Evolutionary conservation across 2,888 invertebrate species (phyloP).

Genomic region (Lithophane leautieri): DNA sequence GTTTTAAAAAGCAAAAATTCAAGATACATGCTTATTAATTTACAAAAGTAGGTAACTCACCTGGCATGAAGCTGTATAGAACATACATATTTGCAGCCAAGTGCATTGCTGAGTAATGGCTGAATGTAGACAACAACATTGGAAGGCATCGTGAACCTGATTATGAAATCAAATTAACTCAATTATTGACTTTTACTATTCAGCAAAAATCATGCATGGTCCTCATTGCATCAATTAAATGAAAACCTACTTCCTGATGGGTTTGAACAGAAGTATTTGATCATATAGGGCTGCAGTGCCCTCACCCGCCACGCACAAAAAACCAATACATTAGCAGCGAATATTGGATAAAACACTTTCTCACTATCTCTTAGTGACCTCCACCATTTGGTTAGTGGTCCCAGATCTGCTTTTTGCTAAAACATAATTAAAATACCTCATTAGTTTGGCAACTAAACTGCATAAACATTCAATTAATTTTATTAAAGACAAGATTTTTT

Average conservation of each 20-base stretch:
- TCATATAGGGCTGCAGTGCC: constrained; percentile 93
- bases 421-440: constrained; percentile 9
- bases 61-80: constrained; percentile 95
- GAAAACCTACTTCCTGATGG: constrained; percentile 93
- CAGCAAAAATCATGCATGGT: background rate
- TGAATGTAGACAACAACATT: constrained; percentile 98
- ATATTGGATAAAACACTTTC: constrained; percentile 95
- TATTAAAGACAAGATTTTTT: background rate
- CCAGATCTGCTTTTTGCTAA: constrained; percentile 80
- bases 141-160: constrained; percentile 94
- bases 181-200: background rate
- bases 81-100: constrained; percentile 99
- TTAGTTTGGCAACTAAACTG: background rate
- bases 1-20: background rate
- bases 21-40: background rate
- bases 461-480: background rate
- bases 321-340: constrained; percentile 94
- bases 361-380: constrained; percentile 93
- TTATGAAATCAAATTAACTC: background rate
- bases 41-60: constrained; percentile 66
- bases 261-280: constrained; percentile 96
- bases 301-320: constrained; percentile 96
- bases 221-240: background rate
- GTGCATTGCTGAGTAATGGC: constrained; percentile 96
- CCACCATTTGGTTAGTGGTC: constrained; percentile 92